A percentile compares a stretch with the other conserved stretches of the same genome.
phyloP scores from a whole-genome alignment of 2,113 vertebrate genomes.

The Neolamprologus hecqui region DNA sequence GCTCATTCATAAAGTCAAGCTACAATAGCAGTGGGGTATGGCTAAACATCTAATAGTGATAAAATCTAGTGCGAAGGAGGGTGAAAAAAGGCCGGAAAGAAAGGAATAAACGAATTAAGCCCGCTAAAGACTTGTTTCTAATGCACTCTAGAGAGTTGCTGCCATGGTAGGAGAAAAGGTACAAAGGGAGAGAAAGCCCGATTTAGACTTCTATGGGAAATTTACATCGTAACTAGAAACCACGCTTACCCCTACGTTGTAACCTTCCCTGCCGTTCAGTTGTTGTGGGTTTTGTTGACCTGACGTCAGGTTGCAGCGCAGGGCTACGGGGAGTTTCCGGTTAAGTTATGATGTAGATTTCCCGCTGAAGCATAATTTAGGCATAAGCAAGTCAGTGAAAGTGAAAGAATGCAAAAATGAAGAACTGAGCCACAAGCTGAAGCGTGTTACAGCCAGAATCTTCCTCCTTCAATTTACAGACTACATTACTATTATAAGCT shows the following conservation, averaged over 20 bases:
- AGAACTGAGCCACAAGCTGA: background rate
- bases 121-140: slow-evolving; percentile 46
- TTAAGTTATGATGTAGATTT: background rate
- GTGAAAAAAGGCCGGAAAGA: background rate
- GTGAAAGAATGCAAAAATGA: background rate
- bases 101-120: slow-evolving; percentile 52
- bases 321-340: background rate
- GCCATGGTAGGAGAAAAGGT: background rate
- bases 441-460: background rate
- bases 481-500: background rate
- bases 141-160: slow-evolving; percentile 38
- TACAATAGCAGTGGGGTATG: background rate
- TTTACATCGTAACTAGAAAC: background rate
- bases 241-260: background rate
- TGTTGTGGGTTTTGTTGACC: background rate
- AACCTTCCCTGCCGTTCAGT: background rate
- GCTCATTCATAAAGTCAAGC: slow-evolving; percentile 39
- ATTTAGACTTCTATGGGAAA: background rate
- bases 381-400: background rate
- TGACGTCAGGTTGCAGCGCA: background rate
- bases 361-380: background rate
- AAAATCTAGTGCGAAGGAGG: slow-evolving; percentile 10
- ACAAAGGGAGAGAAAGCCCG: background rate
- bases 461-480: background rate
- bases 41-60: slow-evolving; percentile 32